phyloP scores from a whole-genome alignment of 2,113 vertebrate genomes.

The Elachura formosa region DNA sequence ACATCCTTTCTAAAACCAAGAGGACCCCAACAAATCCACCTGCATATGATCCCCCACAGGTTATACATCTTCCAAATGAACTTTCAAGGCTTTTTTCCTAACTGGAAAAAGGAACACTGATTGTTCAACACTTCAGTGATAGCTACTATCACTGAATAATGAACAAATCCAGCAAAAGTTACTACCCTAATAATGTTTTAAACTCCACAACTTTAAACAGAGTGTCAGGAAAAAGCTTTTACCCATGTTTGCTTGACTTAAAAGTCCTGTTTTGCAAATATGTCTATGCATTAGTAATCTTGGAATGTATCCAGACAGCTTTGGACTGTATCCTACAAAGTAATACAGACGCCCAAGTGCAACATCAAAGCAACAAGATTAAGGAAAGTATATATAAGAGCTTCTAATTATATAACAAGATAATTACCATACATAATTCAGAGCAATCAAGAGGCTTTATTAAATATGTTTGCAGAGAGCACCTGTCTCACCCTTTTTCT shows the following conservation, averaged over 20 bases:
- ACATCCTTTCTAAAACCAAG: background rate
- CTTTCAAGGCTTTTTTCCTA: background rate
- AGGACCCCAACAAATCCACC: background rate
- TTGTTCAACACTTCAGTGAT: background rate
- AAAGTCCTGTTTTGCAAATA: conserved; percentile 9
- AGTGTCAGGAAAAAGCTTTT: background rate
- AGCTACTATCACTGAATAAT: background rate
- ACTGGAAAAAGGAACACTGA: background rate
- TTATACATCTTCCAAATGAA: background rate
- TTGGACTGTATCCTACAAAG: background rate
- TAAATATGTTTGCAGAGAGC: background rate
- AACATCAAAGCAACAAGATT: conserved; percentile 29
- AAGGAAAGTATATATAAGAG: background rate
- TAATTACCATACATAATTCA: background rate
- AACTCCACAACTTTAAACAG: background rate
- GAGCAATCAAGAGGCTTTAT: background rate
- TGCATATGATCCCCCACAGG: background rate
- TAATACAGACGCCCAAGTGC: background rate
- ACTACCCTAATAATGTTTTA: background rate
- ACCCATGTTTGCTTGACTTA: background rate
- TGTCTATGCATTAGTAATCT: background rate
- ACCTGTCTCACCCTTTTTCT: background rate
- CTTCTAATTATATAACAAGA: conserved; percentile 30
- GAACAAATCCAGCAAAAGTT: background rate
- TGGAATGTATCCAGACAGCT: background rate